Percentiles rank a stretch among this genome's conserved stretches.
These are phyloP conservation scores for Bothrops alternatus DNA, from an alignment of 2,797 vertebrate species.

Conservation along the genomic window DNA sequence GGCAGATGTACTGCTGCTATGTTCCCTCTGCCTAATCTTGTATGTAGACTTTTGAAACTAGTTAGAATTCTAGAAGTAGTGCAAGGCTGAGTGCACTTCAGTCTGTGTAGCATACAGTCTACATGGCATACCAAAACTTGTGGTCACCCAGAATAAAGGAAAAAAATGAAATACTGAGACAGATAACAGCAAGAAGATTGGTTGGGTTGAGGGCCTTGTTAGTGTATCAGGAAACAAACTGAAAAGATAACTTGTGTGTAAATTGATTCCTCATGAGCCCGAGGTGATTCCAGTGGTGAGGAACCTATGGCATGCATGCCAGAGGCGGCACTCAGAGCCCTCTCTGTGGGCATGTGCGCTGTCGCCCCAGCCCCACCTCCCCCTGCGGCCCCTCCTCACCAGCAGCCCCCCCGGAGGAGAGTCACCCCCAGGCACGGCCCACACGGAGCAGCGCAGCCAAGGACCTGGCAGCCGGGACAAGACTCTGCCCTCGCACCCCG, in stretches of 20 bases:
- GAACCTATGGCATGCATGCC: no score
- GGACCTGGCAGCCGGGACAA: no score
- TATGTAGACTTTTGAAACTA: not conserved
- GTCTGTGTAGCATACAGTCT: not conserved
- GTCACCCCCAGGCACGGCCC: no score
- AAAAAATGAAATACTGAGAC: not conserved
- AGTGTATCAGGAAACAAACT: not conserved
- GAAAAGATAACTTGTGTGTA: not conserved
- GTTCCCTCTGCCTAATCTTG: not conserved
- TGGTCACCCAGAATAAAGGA: not conserved
- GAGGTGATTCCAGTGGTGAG: not conserved
- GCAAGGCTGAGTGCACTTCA: no score
- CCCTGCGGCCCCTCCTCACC: no score
- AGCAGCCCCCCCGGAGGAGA: no score
- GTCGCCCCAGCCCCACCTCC: no score
- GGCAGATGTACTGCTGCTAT: not conserved
- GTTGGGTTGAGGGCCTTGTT: not conserved
- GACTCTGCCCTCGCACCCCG: no score
- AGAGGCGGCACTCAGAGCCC: no score
- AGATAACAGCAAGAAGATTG: not conserved
- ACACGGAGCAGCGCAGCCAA: no score
- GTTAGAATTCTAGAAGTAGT: not conserved
- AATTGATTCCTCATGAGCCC: not conserved
- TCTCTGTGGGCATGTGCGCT: no score
- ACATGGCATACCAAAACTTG: not conserved